Evolutionary conservation across 2,888 invertebrate species (phyloP), one percentile per base, ranked within the genome.

Genomic region (Schrankia costaestrigalis): DNA sequence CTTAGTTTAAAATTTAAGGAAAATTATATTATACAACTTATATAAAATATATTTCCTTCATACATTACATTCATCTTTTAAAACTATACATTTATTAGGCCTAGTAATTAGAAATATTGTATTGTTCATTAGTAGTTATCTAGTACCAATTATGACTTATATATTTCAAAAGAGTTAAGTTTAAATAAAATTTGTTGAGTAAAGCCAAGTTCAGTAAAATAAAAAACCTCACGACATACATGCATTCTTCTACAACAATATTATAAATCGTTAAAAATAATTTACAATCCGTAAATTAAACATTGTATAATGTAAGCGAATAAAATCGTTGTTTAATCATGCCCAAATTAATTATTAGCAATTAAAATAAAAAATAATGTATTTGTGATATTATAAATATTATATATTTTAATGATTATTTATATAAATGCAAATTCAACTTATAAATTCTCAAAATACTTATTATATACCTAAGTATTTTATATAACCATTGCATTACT

Each of bases 341-440:
- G 72, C 73, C 58, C 44, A 40, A 45, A 50, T 47, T 55, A 50
- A 49, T 53, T 39, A 45, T 27, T 12, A 26, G n/a, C n/a, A 59
- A 63, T 65, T 61, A 63, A 61, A 58, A 64, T 58, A 63, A 57
- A 64, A 42, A 50, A 46, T 27, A 41, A 46, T 46, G 50, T 35
- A 49, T 39, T 31, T 48, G 36, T 54, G 45, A 31, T 11, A 26
- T 12, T 27, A n/a, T 10, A 29, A 17, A 3, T 31, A 54, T 48
- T 46, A 49, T 52, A 50, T 55, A 56, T 58, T 58, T 51, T 63
- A 72, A 75, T 71, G 73, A 62, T 69, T 56, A n/a, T n/a, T n/a
- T n/a, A n/a, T n/a, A 73, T 84, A 84, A 84, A 84, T 84, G 83
- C 82, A 81, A 72, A 62, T 56, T 51, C 51, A 48, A 47, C 46